Evolutionary conservation across 2,797 vertebrate species (phyloP), one percentile per base, ranked within the genome.

Genomic region (Anguilla obscura): DNA sequence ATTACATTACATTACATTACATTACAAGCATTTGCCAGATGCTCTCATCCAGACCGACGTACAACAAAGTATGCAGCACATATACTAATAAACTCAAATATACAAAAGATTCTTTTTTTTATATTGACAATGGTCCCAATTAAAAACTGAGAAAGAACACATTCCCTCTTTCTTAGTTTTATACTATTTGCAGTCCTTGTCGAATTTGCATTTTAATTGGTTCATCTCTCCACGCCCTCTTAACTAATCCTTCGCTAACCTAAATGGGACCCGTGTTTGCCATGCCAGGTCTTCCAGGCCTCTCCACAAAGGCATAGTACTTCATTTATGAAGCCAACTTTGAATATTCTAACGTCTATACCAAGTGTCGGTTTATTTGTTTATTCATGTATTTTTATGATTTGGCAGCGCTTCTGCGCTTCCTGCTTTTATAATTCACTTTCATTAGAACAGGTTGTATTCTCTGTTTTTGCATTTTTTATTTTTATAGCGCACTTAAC

Each of bases 191-290:
- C 93, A 94, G 94, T 93, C 93, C 93, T 91, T 92, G 93, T 91
- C 94, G 94, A 94, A 96, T 96, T 96, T 94, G 94, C 95, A 96
- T 95, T 95, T 95, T 94, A 95, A 95, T 95, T 95, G 93, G 91
- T 90, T 91, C 89, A 92, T 91, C 91, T 92, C 92, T 92, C 91
- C 93, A 89, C 89, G 90, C 92, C 90, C 90, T 91, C 91, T 90
- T 94, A 90, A 93, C 93, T 96, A 95, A 95, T 95, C 94, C 94
- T 87, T 90, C 85, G 87, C 91, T 92, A 94, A 93, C 94, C 94
- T 93, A 95, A 96, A 95, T 95, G 95, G 94, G 93, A 91, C 93
- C 93, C 93, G 93, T 94, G 94, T 95, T 95, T 93, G 94, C 91
- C 85, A 91, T 94, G 91, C 91, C 93, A 92, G 93, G 92, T 92